Percentiles rank a stretch among this genome's conserved stretches.
These are phyloP conservation scores for Tragulus kanchil DNA, from an alignment of 2,113 vertebrate genomes.

Conservation along the genomic window DNA sequence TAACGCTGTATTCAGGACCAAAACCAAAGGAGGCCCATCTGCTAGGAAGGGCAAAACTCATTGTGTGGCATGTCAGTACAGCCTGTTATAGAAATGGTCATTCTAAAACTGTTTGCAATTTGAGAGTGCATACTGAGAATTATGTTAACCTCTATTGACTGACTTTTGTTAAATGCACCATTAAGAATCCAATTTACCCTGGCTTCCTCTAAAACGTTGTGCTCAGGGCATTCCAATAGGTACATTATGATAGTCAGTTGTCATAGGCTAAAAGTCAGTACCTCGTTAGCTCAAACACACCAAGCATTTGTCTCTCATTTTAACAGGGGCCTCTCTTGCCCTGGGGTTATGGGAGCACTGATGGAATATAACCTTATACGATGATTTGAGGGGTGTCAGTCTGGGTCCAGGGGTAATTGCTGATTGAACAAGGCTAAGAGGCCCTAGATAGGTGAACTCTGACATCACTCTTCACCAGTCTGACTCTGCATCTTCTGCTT, in stretches of 20 bases:
- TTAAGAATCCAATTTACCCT: slow-evolving; percentile 69
- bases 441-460: slow-evolving; percentile 19
- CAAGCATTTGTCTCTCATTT: not conserved
- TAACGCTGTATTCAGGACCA: slow-evolving; percentile 65
- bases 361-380: slow-evolving; percentile 1
- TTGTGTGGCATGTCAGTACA: slow-evolving; percentile 38
- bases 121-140: slow-evolving; percentile 67
- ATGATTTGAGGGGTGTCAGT: slow-evolving; percentile 13
- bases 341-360: not conserved
- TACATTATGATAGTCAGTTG: slow-evolving; percentile 49
- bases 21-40: slow-evolving; percentile 70
- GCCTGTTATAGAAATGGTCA: slow-evolving; percentile 64
- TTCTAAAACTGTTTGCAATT: slow-evolving; percentile 60
- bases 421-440: slow-evolving; percentile 51
- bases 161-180: slow-evolving; percentile 68
- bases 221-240: slow-evolving; percentile 32
- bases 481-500: slow-evolving; percentile 5
- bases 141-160: slow-evolving; percentile 70
- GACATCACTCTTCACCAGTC: slow-evolving; percentile 42
- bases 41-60: slow-evolving; percentile 61
- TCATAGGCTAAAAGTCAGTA: slow-evolving; percentile 26
- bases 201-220: slow-evolving; percentile 27
- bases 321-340: slow-evolving; percentile 19
- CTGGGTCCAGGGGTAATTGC: not conserved
- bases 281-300: slow-evolving; percentile 51